phyloP scores from a whole-genome alignment of 2,113 vertebrate species.

The Cyprinodon variegatus region DNA sequence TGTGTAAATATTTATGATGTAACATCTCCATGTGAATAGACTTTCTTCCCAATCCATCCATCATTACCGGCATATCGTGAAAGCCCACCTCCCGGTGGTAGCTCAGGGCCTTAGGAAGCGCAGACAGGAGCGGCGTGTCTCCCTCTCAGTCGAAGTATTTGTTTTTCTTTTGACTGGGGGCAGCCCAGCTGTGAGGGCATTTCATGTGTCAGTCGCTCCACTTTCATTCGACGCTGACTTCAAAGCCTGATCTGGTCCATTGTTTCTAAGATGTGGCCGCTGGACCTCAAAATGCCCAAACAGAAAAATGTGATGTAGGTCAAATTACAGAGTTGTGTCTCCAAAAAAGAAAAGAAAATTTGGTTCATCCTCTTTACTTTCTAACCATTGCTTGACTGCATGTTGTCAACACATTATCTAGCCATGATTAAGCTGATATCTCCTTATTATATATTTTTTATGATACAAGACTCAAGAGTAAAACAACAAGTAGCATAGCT shows the following conservation, averaged over 20 bases:
- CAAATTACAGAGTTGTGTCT: slow-evolving; percentile 87
- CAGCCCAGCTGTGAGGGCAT: slow-evolving; percentile 84
- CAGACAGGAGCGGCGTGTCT: slow-evolving; percentile 90
- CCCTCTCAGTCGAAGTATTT: slow-evolving; percentile 91
- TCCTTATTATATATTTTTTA: slow-evolving; percentile 13
- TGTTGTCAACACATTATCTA: slow-evolving; percentile 43
- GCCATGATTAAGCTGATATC: slow-evolving; percentile 27
- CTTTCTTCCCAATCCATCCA: slow-evolving; percentile 91
- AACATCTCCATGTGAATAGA: slow-evolving; percentile 90
- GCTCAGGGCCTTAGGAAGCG: slow-evolving; percentile 81
- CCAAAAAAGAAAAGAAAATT: slow-evolving; percentile 80
- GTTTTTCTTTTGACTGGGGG: slow-evolving; percentile 92
- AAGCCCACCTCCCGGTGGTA: slow-evolving; percentile 82
- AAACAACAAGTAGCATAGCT: slow-evolving; percentile 33
- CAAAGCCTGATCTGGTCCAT: slow-evolving; percentile 91
- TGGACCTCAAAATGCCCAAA: slow-evolving; percentile 93
- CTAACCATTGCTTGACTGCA: slow-evolving; percentile 55
- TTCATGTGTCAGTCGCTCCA: slow-evolving; percentile 84
- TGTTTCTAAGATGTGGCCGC: slow-evolving; percentile 90
- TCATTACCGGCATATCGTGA: slow-evolving; percentile 88
- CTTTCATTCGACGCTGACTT: slow-evolving; percentile 88
- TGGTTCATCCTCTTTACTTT: slow-evolving; percentile 90
- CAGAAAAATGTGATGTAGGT: slow-evolving; percentile 96
- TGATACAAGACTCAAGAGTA: slow-evolving; percentile 14
- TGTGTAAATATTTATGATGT: slow-evolving; percentile 98